Evolutionary conservation across 2,797 vertebrate genomes (phyloP).

Genomic region (Microchirus variegatus): DNA sequence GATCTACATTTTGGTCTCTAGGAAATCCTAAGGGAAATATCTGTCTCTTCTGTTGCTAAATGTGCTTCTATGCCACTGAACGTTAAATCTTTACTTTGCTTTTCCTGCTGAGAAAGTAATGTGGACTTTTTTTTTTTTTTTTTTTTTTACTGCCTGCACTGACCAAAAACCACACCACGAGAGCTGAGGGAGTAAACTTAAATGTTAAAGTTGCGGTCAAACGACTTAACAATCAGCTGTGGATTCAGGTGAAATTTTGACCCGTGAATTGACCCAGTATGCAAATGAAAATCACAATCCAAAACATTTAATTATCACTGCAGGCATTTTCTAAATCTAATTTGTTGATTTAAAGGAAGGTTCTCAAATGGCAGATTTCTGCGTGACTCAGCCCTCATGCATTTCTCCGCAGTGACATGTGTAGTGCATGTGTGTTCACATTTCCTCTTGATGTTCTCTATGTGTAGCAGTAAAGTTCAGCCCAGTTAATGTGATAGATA

Average conservation of each 20-base stretch:
- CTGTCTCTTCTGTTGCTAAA: too few species aligned
- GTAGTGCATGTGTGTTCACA: conserved; percentile 14
- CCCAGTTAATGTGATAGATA: neutral
- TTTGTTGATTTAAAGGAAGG: conserved; percentile 2
- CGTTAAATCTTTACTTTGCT: neutral
- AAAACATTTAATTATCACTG: conserved; percentile 45
- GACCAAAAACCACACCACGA: too few species aligned
- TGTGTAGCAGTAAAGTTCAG: conserved; percentile 1
- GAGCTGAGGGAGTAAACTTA: too few species aligned
- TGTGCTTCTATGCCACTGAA: too few species aligned
- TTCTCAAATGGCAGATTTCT: conserved; percentile 15
- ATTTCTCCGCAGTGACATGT: conserved; percentile 26
- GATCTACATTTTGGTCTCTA: neutral
- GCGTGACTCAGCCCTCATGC: conserved; percentile 28
- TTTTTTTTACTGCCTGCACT: neutral
- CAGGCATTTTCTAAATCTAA: conserved; percentile 21
- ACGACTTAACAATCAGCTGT: too few species aligned
- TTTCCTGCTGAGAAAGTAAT: neutral
- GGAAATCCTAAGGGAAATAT: conserved; percentile 7
- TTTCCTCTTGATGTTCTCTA: conserved; percentile 14
- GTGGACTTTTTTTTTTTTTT: neutral
- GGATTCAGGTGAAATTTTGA: too few species aligned
- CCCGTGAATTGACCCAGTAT: conserved; percentile 26
- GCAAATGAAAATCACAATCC: conserved; percentile 35
- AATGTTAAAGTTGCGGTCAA: too few species aligned